Evolutionary conservation across 2,797 vertebrate genomes (phyloP), one percentile per base, ranked within the genome.

Genomic region (Neosilurus hyrtlii): DNA sequence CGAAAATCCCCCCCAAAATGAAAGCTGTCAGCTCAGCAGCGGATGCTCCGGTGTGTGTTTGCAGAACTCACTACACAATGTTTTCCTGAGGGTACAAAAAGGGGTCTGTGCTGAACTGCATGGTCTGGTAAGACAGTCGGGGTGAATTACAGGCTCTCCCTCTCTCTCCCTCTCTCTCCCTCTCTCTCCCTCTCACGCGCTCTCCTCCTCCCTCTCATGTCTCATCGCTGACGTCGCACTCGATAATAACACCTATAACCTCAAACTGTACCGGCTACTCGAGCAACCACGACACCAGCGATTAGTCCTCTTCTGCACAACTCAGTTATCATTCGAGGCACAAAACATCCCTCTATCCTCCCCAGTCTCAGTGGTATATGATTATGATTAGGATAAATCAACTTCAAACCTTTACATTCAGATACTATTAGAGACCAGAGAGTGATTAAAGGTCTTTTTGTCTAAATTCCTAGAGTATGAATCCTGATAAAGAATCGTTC

Each of bases 161-260:
- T 30, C 30, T 30, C n/a, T n/a, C 30, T 30, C 30, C 30, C 30
- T 30, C 91, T 88, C 89, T 72, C 80, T 57, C 82, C 84, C 85
- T 91, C 93, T 91, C 91, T n/a, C 30, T 30, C 30, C 30, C 30
- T 30, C 91, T 88, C 89, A 84, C 81, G 81, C 84, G 75, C 82
- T 77, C 88, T 71, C 90, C 15, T 81, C 74, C 80, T 57, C 82
- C 84, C 85, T 91, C 93, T 91, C 91, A 91, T 89, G 89, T 88
- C 87, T 89, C 89, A 88, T 86, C 87, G 91, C 93, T 96, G 95
- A 95, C 95, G 95, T 95, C 92, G 93, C 91, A 85, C 89, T 92
- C 92, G 92, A 94, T 93, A 93, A 93, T 94, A 94, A 93, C 90
- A 83, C 84, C 84, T 83, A 82, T 43, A 71, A 70, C 78, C 80